phyloP scores from a whole-genome alignment of 2,888 invertebrate species.

The Melipona beecheii region DNA sequence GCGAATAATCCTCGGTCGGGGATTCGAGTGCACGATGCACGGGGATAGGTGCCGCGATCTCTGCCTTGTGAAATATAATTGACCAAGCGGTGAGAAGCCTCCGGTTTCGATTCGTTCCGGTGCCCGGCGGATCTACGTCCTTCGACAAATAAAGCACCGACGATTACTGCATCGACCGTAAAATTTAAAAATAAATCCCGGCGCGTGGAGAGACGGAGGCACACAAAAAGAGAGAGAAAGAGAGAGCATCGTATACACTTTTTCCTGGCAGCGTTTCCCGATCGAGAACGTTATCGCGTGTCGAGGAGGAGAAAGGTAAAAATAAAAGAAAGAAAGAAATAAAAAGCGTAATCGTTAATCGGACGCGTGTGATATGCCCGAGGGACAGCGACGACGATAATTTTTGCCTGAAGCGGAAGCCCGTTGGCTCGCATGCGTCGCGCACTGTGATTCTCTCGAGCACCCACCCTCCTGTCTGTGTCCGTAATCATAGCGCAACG shows the following conservation, averaged over 20 bases:
- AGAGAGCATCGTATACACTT: no score
- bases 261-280: no score
- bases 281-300: not conserved
- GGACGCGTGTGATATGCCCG: conserved; percentile 27
- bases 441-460: not conserved
- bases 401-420: not conserved
- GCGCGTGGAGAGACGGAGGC: not conserved
- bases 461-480: not conserved
- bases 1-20: conserved; percentile 1
- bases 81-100: not conserved
- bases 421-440: conserved; percentile 5
- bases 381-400: conserved; percentile 23
- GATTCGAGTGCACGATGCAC: conserved; percentile 38
- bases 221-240: no score
- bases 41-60: conserved; percentile 41
- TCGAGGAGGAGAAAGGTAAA: not conserved
- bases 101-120: conserved; percentile 1
- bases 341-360: not conserved
- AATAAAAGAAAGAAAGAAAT: not conserved
- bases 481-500: not conserved
- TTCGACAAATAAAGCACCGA: conserved; percentile 31
- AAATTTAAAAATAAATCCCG: conserved; percentile 44
- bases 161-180: conserved; percentile 40
- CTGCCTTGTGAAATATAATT: conserved; percentile 33
- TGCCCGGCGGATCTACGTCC: not conserved